phyloP scores from a whole-genome alignment of 1,140 invertebrate genomes.

The Manduca sexta region DNA sequence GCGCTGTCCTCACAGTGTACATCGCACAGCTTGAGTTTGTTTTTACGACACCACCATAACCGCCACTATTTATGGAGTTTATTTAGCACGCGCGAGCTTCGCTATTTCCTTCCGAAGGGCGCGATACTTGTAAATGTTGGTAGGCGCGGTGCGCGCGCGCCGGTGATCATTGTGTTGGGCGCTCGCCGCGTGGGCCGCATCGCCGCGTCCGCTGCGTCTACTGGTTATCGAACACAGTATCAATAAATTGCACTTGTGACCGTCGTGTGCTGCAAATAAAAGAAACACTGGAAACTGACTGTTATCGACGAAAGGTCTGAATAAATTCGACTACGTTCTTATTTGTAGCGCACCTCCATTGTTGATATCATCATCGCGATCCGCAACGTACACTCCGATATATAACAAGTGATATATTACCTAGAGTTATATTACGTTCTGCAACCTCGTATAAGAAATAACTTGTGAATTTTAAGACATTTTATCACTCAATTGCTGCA shows the following conservation, averaged over 20 bases:
- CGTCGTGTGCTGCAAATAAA: conserved; percentile 63
- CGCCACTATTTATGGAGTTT: conserved; percentile 56
- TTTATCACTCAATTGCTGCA: no score
- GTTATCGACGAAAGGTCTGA: conserved; percentile 65
- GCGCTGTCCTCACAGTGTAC: conserved; percentile 38
- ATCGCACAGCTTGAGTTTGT: conserved; percentile 65
- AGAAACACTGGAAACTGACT: conserved; percentile 41
- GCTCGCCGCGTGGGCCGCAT: conserved; percentile 58
- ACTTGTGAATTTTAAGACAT: no score
- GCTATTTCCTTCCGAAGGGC: conserved; percentile 44
- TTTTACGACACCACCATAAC: conserved; percentile 66
- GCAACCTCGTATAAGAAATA: no score
- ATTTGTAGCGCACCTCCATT: conserved; percentile 46
- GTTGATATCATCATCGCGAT: conserved; percentile 54
- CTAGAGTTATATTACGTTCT: no score
- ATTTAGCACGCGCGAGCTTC: conserved; percentile 51
- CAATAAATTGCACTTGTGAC: conserved; percentile 68
- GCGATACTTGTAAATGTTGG: conserved; percentile 36
- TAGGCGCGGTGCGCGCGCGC: conserved; percentile 14
- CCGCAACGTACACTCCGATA: background rate
- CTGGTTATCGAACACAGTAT: conserved; percentile 63
- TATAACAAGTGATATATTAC: no score
- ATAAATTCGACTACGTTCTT: conserved; percentile 64
- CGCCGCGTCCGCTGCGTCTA: conserved; percentile 61
- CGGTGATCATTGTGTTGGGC: conserved; percentile 36